A percentile compares a stretch with the other conserved stretches of the same genome.
Conservation (phyloP, 2,888 invertebrate genomes). For the Leucophenga montana region DNA sequence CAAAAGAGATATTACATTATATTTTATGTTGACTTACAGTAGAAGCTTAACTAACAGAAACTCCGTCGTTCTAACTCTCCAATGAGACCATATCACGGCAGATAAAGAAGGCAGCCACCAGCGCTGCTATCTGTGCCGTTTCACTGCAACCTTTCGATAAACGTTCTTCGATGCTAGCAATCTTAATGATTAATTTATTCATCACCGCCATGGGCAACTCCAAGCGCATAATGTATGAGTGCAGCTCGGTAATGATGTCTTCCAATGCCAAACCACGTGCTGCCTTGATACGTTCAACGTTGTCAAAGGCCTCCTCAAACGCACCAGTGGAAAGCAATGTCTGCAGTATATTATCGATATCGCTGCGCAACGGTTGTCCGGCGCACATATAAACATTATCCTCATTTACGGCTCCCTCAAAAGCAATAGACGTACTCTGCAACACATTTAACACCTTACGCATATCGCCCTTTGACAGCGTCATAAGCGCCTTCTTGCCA, state of each 20-base stretch:
- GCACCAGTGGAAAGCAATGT: conserved; percentile 77
- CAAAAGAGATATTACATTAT: no score
- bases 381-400: conserved; percentile 95
- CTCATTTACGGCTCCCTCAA: conserved; percentile 85
- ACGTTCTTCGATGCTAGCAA: conserved; percentile 92
- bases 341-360: conserved; percentile 90
- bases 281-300: conserved; percentile 85
- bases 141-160: conserved; percentile 91
- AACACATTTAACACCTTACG: conserved; percentile 95
- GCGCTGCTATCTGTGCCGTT: conserved; percentile 89
- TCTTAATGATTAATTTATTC: conserved; percentile 85
- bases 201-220: conserved; percentile 88
- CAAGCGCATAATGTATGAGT: conserved; percentile 88
- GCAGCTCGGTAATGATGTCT: conserved; percentile 94
- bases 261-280: conserved; percentile 92
- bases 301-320: conserved; percentile 68
- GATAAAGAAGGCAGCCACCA: conserved; percentile 90
- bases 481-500: conserved; percentile 90
- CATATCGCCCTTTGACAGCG: conserved; percentile 97
- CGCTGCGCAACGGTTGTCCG: conserved; percentile 92
- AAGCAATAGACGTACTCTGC: conserved; percentile 96
- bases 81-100: conserved; percentile 77
- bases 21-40: no score
- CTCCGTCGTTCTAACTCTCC: conserved; percentile 51
- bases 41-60: no score